Evolutionary conservation across 1,140 invertebrate genomes (phyloP).

Genomic region (Trinorchestia longiramus): DNA sequence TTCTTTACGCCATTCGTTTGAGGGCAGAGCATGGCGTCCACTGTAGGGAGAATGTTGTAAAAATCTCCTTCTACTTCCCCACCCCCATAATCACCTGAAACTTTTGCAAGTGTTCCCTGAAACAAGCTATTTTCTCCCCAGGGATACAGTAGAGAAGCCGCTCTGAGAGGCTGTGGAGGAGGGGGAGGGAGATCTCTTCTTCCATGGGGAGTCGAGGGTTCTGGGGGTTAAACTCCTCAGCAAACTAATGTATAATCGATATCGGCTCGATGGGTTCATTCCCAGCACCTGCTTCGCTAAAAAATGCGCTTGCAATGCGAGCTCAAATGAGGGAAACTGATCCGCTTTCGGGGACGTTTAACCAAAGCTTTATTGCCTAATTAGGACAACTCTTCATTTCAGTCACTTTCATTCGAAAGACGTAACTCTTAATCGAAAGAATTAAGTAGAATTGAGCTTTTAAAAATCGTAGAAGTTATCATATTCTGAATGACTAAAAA

Average conservation of each 20-base stretch:
- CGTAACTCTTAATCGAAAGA: neutral
- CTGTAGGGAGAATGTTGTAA: neutral
- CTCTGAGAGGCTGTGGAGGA: neutral
- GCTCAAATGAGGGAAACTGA: constrained; percentile 38
- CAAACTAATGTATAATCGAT: constrained; percentile 54
- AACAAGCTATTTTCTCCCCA: constrained; percentile 42
- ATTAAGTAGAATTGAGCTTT: neutral
- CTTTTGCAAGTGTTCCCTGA: constrained; percentile 44
- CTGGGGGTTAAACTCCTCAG: constrained; percentile 28
- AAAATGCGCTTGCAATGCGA: constrained; percentile 54
- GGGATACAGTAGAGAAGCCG: constrained; percentile 1
- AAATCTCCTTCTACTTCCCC: neutral
- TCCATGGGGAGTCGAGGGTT: neutral
- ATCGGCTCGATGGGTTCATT: constrained; percentile 53
- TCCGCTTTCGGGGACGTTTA: constrained; percentile 34
- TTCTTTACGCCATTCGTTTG: neutral
- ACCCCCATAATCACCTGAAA: constrained; percentile 49
- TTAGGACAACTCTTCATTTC: neutral
- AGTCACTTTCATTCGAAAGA: neutral
- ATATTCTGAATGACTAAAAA: neutral
- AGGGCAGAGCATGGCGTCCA: neutral
- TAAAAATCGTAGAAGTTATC: neutral
- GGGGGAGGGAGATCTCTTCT: neutral
- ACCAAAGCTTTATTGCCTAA: neutral
- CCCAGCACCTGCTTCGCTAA: constrained; percentile 47